These are phyloP conservation scores for Siniperca obscura DNA, from an alignment of 2,797 vertebrate species.

Conservation along the genomic window DNA sequence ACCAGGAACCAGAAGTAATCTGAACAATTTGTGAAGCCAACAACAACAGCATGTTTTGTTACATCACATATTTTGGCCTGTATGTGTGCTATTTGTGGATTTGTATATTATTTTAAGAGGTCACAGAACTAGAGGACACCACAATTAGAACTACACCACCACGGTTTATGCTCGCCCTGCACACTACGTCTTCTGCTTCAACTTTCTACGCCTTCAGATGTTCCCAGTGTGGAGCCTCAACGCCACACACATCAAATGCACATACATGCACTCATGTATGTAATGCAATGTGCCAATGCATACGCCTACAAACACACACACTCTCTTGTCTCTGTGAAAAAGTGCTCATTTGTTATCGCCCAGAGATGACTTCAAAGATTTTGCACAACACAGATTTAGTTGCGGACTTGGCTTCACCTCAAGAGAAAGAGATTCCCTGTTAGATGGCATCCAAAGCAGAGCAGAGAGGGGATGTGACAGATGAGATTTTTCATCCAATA, in stretches of 20 bases:
- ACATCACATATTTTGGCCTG: constrained; percentile 30
- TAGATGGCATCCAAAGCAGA: constrained; percentile 23
- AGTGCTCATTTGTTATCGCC: constrained; percentile 1
- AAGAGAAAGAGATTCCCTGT: constrained; percentile 43
- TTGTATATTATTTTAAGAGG: constrained; percentile 29
- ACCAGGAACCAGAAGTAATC: constrained; percentile 52
- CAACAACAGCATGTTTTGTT: constrained; percentile 29
- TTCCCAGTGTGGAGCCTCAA: constrained; percentile 51
- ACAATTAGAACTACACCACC: constrained; percentile 50
- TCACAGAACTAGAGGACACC: constrained; percentile 43
- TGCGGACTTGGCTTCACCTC: constrained; percentile 37
- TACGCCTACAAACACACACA: constrained; percentile 43
- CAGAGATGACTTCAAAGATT: constrained; percentile 45
- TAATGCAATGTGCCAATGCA: constrained; percentile 40
- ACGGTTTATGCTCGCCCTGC: constrained; percentile 59
- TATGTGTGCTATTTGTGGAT: not conserved
- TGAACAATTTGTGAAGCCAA: constrained; percentile 25
- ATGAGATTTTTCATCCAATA: constrained; percentile 43
- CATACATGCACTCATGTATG: constrained; percentile 47
- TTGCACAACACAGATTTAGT: constrained; percentile 28
- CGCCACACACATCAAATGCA: constrained; percentile 34
- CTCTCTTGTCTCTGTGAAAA: constrained; percentile 21
- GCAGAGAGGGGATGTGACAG: constrained; percentile 21
- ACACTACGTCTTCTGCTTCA: constrained; percentile 61
- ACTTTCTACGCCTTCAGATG: constrained; percentile 72